Evolutionary conservation across 2,888 invertebrate genomes (phyloP).

Genomic region (Calephelis perditalis): DNA sequence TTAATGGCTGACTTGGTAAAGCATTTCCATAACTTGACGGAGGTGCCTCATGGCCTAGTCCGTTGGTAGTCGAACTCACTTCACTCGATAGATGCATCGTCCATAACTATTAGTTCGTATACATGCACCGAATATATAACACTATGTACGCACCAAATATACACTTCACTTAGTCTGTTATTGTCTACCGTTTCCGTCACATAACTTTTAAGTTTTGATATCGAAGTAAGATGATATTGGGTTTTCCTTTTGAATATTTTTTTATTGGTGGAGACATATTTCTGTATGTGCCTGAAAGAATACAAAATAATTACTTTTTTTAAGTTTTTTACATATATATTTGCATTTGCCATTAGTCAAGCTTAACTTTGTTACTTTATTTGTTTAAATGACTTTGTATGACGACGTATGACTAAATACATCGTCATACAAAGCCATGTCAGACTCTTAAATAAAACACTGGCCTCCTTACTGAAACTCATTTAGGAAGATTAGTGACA

Average conservation of each 20-base stretch:
- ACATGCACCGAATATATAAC: conserved; percentile 23
- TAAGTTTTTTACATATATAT: background rate
- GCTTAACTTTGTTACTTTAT: no score
- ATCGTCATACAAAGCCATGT: no score
- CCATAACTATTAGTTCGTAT: conserved; percentile 25
- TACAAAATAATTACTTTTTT: conserved; percentile 3
- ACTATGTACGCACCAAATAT: conserved; percentile 20
- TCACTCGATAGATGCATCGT: conserved; percentile 89
- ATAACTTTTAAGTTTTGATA: conserved; percentile 39
- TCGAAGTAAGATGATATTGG: conserved; percentile 28
- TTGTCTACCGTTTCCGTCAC: conserved; percentile 55
- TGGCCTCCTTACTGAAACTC: no score
- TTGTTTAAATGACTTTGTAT: no score
- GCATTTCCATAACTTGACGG: conserved; percentile 63
- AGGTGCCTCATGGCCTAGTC: conserved; percentile 69
- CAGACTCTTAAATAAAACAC: no score
- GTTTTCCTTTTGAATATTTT: conserved; percentile 21
- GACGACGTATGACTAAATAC: no score
- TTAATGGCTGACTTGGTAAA: conserved; percentile 80
- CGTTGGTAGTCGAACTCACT: conserved; percentile 84
- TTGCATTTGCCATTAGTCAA: no score
- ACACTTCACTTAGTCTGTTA: conserved; percentile 26
- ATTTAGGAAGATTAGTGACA: no score
- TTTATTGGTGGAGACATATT: conserved; percentile 20
- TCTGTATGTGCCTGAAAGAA: conserved; percentile 27